A percentile compares a stretch with the other conserved stretches of the same genome.
Evolutionary conservation across 2,797 vertebrate genomes (phyloP).

Genomic region (Chelonia mydas): DNA sequence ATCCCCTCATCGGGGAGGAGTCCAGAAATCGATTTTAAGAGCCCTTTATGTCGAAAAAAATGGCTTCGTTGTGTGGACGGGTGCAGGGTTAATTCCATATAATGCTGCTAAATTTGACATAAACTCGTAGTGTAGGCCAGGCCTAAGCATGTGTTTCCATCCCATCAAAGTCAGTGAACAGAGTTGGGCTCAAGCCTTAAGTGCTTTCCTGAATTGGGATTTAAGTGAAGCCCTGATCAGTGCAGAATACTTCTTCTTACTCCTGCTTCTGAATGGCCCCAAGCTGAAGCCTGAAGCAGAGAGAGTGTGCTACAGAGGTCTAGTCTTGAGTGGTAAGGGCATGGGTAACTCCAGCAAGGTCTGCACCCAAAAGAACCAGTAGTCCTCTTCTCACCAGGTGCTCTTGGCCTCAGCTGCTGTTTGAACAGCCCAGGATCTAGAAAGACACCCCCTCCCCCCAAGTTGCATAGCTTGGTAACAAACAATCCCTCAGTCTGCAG

Average conservation of each 20-base stretch:
- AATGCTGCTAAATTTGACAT: no score
- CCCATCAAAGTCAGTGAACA: not conserved
- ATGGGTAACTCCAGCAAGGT: rapidly evolving
- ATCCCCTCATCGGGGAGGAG: no score
- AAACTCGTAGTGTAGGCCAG: no score
- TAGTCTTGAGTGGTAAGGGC: not conserved
- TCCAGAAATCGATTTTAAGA: no score
- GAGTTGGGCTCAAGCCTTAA: not conserved
- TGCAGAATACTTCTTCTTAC: no score
- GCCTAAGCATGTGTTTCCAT: not conserved
- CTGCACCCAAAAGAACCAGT: not conserved
- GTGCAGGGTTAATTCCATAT: no score
- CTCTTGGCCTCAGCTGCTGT: not conserved
- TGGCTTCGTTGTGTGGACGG: no score
- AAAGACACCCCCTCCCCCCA: rapidly evolving
- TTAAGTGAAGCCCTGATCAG: not conserved
- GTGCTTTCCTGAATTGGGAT: not conserved
- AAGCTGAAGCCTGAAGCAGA: no score
- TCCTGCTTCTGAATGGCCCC: no score
- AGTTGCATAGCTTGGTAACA: not conserved
- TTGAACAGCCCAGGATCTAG: rapidly evolving
- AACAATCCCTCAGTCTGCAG: no score
- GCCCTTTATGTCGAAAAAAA: no score
- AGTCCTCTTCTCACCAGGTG: not conserved
- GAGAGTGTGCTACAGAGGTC: not conserved